Evolutionary conservation across 2,113 vertebrate species (phyloP).

Genomic region (Climacteris rufus): DNA sequence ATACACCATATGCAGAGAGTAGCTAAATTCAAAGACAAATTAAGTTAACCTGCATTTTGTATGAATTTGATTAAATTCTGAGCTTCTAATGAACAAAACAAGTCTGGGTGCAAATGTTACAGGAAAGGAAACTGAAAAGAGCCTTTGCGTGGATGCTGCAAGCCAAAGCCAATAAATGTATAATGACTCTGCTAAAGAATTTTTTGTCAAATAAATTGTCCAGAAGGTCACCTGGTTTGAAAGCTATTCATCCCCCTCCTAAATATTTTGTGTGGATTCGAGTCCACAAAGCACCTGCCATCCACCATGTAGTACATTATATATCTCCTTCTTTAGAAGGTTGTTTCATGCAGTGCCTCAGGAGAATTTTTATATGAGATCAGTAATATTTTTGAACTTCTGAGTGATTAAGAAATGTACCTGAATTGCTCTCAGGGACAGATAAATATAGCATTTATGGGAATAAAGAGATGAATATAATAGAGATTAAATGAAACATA

Average conservation of each 20-base stretch:
- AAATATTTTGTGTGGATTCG: not conserved
- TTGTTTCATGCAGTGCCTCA: not conserved
- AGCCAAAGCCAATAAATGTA: not conserved
- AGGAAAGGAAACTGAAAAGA: not conserved
- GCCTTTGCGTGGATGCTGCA: not conserved
- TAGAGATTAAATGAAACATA: not conserved
- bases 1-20: not conserved
- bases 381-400: slow-evolving; percentile 9
- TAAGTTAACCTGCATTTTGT: not conserved
- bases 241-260: not conserved
- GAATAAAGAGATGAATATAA: not conserved
- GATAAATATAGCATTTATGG: not conserved
- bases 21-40: not conserved
- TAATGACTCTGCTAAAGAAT: not conserved
- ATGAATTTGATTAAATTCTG: not conserved
- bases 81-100: not conserved
- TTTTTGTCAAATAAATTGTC: not conserved
- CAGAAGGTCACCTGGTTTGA: not conserved
- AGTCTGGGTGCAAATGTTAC: not conserved
- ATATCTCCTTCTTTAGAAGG: not conserved
- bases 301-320: not conserved
- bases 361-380: not conserved
- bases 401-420: not conserved
- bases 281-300: not conserved
- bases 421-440: not conserved